phyloP scores from a whole-genome alignment of 1,140 invertebrate genomes.

The Heliconius himera region DNA sequence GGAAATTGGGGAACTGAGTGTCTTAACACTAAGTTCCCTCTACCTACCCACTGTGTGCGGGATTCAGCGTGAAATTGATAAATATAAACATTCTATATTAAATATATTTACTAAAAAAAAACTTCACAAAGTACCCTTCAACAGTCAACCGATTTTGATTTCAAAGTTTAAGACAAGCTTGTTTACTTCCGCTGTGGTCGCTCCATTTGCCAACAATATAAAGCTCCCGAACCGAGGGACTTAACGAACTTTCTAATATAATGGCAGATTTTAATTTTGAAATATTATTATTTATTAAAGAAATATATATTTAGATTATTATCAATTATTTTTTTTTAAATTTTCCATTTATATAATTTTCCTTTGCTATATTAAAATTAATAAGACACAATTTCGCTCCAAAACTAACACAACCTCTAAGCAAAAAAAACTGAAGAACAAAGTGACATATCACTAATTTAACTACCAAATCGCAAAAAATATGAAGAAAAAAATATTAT shows the following conservation, averaged over 20 bases:
- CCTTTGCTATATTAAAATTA: no score
- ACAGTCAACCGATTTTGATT: neutral
- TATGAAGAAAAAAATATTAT: neutral
- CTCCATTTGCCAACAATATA: neutral
- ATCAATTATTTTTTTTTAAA: no score
- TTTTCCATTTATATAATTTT: neutral
- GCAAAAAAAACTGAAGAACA: neutral
- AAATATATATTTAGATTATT: no score
- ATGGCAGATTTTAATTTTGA: neutral
- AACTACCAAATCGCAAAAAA: neutral
- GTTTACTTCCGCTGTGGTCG: constrained; percentile 9
- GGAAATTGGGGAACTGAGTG: no score
- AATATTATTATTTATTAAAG: neutral
- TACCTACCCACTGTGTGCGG: no score
- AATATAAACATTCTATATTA: neutral
- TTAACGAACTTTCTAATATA: neutral
- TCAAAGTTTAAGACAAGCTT: constrained; percentile 8
- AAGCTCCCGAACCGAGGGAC: neutral
- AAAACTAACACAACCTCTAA: no score
- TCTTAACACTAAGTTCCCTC: no score
- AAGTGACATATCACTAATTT: neutral
- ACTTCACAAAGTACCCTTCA: neutral
- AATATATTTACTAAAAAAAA: neutral
- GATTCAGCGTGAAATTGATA: no score
- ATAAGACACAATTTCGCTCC: no score